Evolutionary conservation across 2,797 vertebrate genomes (phyloP).

Genomic region (Malacoctenus gilli): DNA sequence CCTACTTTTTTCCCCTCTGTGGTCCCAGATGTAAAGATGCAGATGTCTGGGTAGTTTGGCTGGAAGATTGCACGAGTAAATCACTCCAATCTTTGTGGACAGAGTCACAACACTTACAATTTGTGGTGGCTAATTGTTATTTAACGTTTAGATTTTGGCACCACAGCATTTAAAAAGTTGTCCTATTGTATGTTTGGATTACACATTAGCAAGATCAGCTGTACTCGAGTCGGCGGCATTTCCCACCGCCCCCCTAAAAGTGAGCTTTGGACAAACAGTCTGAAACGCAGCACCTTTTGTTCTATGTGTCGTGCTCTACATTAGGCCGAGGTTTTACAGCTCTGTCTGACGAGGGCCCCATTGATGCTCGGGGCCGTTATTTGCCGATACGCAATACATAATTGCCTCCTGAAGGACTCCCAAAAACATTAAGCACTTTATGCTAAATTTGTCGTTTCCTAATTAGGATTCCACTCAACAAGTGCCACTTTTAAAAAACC

Average conservation of each 20-base stretch:
- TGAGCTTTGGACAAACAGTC: not conserved
- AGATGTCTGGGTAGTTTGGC: not conserved
- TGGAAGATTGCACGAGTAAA: not conserved
- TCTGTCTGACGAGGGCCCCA: constrained; percentile 9
- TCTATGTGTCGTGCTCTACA: constrained; percentile 2
- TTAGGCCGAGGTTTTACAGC: no score
- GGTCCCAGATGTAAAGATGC: not conserved
- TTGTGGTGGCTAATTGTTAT: not conserved
- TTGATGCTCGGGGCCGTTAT: not conserved
- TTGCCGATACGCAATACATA: not conserved
- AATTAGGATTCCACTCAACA: not conserved
- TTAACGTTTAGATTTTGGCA: not conserved
- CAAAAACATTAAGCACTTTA: not conserved
- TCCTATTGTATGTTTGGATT: not conserved
- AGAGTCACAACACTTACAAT: not conserved
- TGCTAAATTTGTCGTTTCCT: not conserved
- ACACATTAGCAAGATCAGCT: not conserved
- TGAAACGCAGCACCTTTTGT: not conserved
- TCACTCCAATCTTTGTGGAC: no score
- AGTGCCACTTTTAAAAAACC: constrained; percentile 2
- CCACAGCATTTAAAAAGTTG: constrained; percentile 1
- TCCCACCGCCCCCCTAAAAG: not conserved
- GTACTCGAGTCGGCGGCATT: not conserved
- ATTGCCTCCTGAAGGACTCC: constrained; percentile 7
- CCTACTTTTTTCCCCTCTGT: no score